phyloP scores from a whole-genome alignment of 1,140 invertebrate species.

The Drosophila yakuba region DNA sequence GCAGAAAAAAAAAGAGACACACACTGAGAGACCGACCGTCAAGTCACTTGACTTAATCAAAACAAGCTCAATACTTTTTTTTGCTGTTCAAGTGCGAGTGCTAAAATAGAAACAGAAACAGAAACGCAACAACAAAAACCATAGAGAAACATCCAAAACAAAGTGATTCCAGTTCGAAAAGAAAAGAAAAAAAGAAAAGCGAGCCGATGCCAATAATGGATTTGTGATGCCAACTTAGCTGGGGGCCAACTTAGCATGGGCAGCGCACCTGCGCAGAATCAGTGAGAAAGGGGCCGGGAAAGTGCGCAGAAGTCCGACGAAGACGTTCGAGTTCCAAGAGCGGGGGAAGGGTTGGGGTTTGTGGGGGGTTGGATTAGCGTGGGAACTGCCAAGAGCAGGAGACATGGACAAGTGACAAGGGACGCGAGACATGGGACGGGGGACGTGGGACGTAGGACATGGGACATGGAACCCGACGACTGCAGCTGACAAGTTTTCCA shows the following conservation, averaged over 20 bases:
- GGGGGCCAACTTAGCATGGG: background rate
- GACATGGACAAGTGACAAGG: slow-evolving; percentile 10
- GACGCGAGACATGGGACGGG: background rate
- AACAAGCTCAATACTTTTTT: slow-evolving; percentile 41
- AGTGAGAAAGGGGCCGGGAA: background rate
- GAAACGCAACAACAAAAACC: slow-evolving; percentile 18
- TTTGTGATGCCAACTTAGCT: slow-evolving; percentile 56
- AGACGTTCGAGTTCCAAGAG: background rate
- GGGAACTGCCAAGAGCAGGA: slow-evolving; percentile 13
- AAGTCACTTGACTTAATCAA: slow-evolving; percentile 7
- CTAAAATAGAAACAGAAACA: slow-evolving; percentile 1
- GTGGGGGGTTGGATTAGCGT: slow-evolving; percentile 20
- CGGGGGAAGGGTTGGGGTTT: background rate
- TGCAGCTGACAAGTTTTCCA: slow-evolving; percentile 49
- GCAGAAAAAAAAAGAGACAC: slow-evolving; percentile 5
- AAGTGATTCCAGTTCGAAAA: slow-evolving; percentile 15
- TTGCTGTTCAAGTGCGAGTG: slow-evolving; percentile 42
- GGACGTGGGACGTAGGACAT: background rate
- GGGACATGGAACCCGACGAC: slow-evolving; percentile 1
- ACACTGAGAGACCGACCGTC: slow-evolving; percentile 7
- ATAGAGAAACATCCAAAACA: slow-evolving; percentile 21
- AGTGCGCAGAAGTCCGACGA: slow-evolving; percentile 13
- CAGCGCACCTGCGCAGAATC: slow-evolving; percentile 15
- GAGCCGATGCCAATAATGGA: slow-evolving; percentile 29
- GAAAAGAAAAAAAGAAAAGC: background rate